Evolutionary conservation across 2,113 vertebrate genomes (phyloP).

Genomic region (Urocitellus parryii): DNA sequence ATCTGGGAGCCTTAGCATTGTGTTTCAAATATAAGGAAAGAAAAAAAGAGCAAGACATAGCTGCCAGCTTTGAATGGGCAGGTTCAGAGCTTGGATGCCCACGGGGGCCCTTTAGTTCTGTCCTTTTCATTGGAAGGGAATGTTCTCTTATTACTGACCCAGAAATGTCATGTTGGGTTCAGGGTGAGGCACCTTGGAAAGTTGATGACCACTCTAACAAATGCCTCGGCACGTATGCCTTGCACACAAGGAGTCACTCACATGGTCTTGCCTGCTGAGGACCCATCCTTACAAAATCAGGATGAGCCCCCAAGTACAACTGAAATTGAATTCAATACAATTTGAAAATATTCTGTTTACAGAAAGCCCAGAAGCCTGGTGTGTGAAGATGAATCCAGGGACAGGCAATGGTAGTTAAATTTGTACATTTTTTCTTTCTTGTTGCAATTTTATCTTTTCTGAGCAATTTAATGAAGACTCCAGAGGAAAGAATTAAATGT

Average conservation of each 20-base stretch:
- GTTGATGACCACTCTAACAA: constrained; percentile 27
- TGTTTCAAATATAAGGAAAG: background rate
- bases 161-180: constrained; percentile 19
- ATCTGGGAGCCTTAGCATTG: background rate
- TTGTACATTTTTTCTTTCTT: constrained; percentile 75
- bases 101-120: background rate
- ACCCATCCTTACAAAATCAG: constrained; percentile 35
- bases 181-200: background rate
- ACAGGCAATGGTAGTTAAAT: constrained; percentile 70
- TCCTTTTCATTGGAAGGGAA: background rate
- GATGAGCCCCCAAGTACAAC: background rate
- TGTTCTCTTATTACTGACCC: constrained; percentile 24
- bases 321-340: constrained; percentile 55
- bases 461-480: constrained; percentile 78
- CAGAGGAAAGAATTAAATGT: constrained; percentile 77
- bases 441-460: constrained; percentile 75
- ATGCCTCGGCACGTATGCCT: background rate
- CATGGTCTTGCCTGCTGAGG: background rate
- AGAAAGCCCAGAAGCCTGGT: constrained; percentile 68
- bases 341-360: constrained; percentile 75
- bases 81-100: background rate
- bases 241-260: background rate
- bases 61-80: background rate
- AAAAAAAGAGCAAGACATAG: background rate
- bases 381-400: constrained; percentile 34